Evolutionary conservation across 30 jellyfish, hydroid and myxozoan genomes (phyloP), one percentile per base, ranked within the genome.

Genomic region (Aurelia aurita): DNA sequence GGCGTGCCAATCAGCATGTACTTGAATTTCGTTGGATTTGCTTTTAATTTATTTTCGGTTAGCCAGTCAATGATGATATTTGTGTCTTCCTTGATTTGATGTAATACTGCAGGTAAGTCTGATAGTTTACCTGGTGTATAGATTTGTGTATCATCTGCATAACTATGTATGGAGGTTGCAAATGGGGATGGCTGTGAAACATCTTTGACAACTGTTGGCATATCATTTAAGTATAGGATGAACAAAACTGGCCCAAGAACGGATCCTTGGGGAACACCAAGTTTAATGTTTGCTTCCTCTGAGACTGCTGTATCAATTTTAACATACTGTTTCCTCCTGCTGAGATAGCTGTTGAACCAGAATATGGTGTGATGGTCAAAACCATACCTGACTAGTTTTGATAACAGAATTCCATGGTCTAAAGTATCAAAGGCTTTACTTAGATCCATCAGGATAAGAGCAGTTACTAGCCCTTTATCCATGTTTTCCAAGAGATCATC

Each of bases 21-120:
- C 71, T 46, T 11, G 54, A 65, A 65, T 25, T 65, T 47, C 23
- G 74, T 58, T 55, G 87, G 87, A 75, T 55, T 55, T 35, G 44
- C 60, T n/a, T 75, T 75, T 75, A 51, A 75, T 51, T 55, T 31
- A 60, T 75, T 75, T 71, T 75, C 63, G 80, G 70, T 26, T 19
- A 77, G 71, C 80, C 79, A 77, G 89, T 32, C 79, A 60, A 43
- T 77, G 79, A 77, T 77, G 79, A 77, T 77, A 80, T 49, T 77
- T 77, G 89, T 46, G 79, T 44, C 89, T 45, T 63, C 79, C 81
- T 61, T 62, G 77, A 79, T 79, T 39, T 46, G 74, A 35, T 43
- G 62, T 54, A 79, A 47, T 60, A 60, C 74, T 58, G 88, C 88
- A 0, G 77, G 88, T 58, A 77, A 20, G 32, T 59, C 79, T 58